These are phyloP conservation scores for Cryptophagus acutangulus DNA, from an alignment of 2,888 invertebrate genomes.

Conservation along the genomic window DNA sequence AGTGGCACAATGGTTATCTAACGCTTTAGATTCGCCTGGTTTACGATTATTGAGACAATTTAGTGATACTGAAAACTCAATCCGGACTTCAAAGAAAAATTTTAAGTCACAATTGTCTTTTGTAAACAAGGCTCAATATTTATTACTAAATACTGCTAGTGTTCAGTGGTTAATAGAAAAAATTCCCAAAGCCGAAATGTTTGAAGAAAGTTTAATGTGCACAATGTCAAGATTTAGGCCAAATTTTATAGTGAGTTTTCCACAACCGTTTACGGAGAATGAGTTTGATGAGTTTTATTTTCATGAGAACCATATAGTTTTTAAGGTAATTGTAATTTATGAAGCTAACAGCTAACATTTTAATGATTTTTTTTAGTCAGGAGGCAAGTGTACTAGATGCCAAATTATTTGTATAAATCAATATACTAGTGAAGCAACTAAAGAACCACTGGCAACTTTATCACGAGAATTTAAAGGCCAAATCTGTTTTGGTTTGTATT, in stretches of 20 bases:
- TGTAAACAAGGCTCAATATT: slow-evolving; percentile 80
- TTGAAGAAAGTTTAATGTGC: slow-evolving; percentile 52
- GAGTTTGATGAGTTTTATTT: slow-evolving; percentile 56
- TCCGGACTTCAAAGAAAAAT: neutral
- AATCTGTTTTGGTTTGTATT: slow-evolving; percentile 76
- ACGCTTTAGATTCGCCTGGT: slow-evolving; percentile 64
- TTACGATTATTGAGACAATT: slow-evolving; percentile 65
- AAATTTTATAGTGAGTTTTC: slow-evolving; percentile 78
- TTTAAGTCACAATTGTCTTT: slow-evolving; percentile 54
- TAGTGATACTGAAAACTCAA: neutral
- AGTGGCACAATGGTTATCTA: slow-evolving; percentile 75
- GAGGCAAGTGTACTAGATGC: slow-evolving; percentile 81
- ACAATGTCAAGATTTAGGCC: slow-evolving; percentile 75
- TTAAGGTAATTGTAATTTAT: slow-evolving; percentile 54
- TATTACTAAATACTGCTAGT: slow-evolving; percentile 75
- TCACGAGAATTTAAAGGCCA: slow-evolving; percentile 70
- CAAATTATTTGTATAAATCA: slow-evolving; percentile 96
- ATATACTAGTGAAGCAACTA: slow-evolving; percentile 70
- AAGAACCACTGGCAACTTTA: slow-evolving; percentile 73
- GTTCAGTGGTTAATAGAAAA: slow-evolving; percentile 64
- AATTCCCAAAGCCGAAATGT: slow-evolving; percentile 51
- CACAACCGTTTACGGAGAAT: slow-evolving; percentile 72
- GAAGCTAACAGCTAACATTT: slow-evolving; percentile 3
- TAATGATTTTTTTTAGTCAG: slow-evolving; percentile 52
- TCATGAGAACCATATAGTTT: slow-evolving; percentile 61